Conservation (phyloP, 2,888 invertebrate species). For the Limulus polyphemus region DNA sequence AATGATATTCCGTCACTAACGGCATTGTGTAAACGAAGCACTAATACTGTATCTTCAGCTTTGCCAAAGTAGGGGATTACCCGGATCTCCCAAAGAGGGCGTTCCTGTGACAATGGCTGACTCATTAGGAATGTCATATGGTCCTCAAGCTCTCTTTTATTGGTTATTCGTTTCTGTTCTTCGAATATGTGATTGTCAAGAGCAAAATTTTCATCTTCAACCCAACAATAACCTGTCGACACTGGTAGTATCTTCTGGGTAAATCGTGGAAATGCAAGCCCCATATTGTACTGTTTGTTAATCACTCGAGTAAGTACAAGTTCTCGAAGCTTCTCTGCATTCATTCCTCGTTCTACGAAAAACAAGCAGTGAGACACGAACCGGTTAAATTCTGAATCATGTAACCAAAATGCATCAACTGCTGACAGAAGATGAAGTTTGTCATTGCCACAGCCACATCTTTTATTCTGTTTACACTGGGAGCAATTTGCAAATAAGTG, state of each 20-base stretch:
- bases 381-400: too few relatives aligned
- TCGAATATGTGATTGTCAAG: conserved; percentile 42
- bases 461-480: conserved; percentile 14
- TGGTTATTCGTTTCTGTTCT: conserved; percentile 34
- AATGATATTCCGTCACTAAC: conserved; percentile 44
- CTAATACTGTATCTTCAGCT: conserved; percentile 37
- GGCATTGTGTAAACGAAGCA: conserved; percentile 43
- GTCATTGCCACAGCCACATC: background rate
- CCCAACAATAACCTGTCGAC: conserved; percentile 41
- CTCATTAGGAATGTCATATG: conserved; percentile 40
- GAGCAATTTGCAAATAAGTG: conserved; percentile 32
- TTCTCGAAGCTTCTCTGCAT: conserved; percentile 38
- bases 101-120: conserved; percentile 37
- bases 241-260: conserved; percentile 29
- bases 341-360: conserved; percentile 41
- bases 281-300: conserved; percentile 34
- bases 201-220: conserved; percentile 40
- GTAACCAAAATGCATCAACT: too few relatives aligned
- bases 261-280: conserved; percentile 41
- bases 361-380: conserved; percentile 41
- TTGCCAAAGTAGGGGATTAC: conserved; percentile 39
- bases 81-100: conserved; percentile 44
- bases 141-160: conserved; percentile 37
- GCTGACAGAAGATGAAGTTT: too few relatives aligned
- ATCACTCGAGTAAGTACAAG: conserved; percentile 40